Evolutionary conservation across 2,113 vertebrate species (phyloP), one percentile per base, ranked within the genome.

Genomic region (Saguinus midas): DNA sequence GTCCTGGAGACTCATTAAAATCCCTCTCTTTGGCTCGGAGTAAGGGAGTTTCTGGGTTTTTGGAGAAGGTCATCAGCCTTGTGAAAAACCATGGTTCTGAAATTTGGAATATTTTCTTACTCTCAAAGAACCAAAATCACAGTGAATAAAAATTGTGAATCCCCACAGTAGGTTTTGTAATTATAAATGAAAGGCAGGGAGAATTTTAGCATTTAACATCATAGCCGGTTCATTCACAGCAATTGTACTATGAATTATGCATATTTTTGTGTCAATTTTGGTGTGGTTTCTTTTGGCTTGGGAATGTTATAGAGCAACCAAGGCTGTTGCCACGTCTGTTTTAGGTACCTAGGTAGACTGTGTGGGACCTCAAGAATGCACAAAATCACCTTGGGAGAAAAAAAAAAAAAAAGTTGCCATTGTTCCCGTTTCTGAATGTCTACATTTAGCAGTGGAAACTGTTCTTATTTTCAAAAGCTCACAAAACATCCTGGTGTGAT

Each of bases 151-250:
- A 66, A 76, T 9, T 48, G 27, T 87, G 40, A 73, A 45, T 83
- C 61, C 13, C 90, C 16, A 11, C 5, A 17, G 64, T 72, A 32
- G 13, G 4, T 64, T 84, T 82, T 89, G 20, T 87, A 83, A 89
- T 95, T 86, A 87, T 55, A 89, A 91, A 18, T 27, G 79, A 94
- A 94, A 94, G 48, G 18, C 87, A 87, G 78, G 85, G 32, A 70
- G n/a, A 48, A 91, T 29, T n/a, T 84, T 58, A 45, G 8, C 83
- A 79, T 64, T 50, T 90, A 95, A 66, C 40, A 61, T 35, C 10
- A 50, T 78, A 45, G 25, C n/a, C 32, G 52, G 7, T 85, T 82
- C 8, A 9, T 81, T 95, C 50, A 58, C 13, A 27, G 11, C 93
- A 76, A 21, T 90, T 90, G n/a, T 8, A 23, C 40, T 57, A 29